Conservation (phyloP, 2,888 invertebrate genomes). For the Scaptomyza reducta region DNA sequence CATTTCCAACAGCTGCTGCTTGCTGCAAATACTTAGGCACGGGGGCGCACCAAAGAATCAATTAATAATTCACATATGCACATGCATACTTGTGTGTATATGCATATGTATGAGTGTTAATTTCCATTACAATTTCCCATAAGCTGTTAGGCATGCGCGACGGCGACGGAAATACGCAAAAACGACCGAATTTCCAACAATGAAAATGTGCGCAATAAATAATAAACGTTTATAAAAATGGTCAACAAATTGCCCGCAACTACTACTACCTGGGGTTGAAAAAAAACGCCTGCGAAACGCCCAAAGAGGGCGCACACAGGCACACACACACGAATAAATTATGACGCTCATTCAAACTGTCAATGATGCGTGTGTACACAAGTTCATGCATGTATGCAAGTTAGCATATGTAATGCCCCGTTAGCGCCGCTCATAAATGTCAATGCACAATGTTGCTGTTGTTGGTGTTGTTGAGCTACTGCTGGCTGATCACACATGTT, state of each 20-base stretch:
- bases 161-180: slow-evolving; percentile 60
- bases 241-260: slow-evolving; percentile 42
- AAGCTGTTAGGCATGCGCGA: slow-evolving; percentile 69
- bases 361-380: slow-evolving; percentile 37
- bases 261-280: slow-evolving; percentile 54
- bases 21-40: slow-evolving; percentile 28
- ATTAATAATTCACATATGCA: slow-evolving; percentile 45
- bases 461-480: slow-evolving; percentile 27
- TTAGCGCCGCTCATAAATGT: slow-evolving; percentile 78
- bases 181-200: slow-evolving; percentile 65
- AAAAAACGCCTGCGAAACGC: slow-evolving; percentile 38
- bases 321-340: slow-evolving; percentile 16
- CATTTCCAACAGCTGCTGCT: slow-evolving; percentile 66
- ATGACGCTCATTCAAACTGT: slow-evolving; percentile 28
- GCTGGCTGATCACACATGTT: slow-evolving; percentile 49
- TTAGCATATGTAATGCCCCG: slow-evolving; percentile 54
- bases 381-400: slow-evolving; percentile 8
- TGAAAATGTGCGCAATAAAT: slow-evolving; percentile 49
- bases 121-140: slow-evolving; percentile 67
- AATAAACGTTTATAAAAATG: slow-evolving; percentile 37
- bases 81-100: background rate
- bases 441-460: slow-evolving; percentile 58
- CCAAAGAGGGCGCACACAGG: slow-evolving; percentile 15
- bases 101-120: slow-evolving; percentile 22
- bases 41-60: slow-evolving; percentile 48